Percentiles rank a stretch among this genome's conserved stretches.
phyloP scores from a whole-genome alignment of 2,797 vertebrate species.

The Rhynchonycteris naso region DNA sequence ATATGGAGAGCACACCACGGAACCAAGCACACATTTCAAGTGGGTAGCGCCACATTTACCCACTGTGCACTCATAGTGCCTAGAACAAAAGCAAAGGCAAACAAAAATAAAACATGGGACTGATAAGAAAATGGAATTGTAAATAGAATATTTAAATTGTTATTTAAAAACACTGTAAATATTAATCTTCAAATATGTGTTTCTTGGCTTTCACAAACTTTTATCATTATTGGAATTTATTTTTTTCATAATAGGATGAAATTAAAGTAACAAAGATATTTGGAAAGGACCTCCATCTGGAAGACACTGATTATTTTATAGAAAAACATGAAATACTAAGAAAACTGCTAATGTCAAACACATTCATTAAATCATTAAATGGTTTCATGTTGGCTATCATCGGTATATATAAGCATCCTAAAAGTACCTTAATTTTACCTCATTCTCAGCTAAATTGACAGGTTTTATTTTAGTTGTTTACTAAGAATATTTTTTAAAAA shows the following conservation, averaged over 20 bases:
- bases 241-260: not conserved
- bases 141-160: not conserved
- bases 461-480: slow-evolving; percentile 24
- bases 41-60: not conserved
- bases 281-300: not conserved
- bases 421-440: not conserved
- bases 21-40: not conserved
- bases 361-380: not conserved
- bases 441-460: not conserved
- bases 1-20: not conserved
- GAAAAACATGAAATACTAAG: slow-evolving; percentile 1
- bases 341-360: not conserved
- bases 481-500: not conserved
- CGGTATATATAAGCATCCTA: not conserved
- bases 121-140: slow-evolving; percentile 6
- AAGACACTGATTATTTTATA: slow-evolving; percentile 43
- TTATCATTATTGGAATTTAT: not conserved
- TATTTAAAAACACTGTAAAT: not conserved
- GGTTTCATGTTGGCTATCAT: not conserved
- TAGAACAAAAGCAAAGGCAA: not conserved
- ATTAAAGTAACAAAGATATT: slow-evolving; percentile 42
- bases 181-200: not conserved
- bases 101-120: not conserved
- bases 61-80: not conserved
- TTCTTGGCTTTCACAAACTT: not conserved